Evolutionary conservation across 2,888 invertebrate species (phyloP).

Genomic region (Plusia festucae): DNA sequence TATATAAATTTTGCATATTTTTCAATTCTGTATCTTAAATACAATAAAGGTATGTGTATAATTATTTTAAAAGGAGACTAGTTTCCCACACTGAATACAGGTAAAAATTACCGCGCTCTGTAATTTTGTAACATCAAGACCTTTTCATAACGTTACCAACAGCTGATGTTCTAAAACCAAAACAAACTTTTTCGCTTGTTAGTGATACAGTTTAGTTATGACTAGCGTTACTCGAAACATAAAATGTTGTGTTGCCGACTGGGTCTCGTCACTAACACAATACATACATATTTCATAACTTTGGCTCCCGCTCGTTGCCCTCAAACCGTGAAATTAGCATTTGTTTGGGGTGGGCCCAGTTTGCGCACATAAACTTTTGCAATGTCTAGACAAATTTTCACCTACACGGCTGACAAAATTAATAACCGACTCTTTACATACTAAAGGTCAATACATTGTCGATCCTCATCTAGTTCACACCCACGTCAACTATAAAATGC

Average conservation of each 20-base stretch:
- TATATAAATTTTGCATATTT: too few relatives aligned
- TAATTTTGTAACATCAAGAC: neutral
- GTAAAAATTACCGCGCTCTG: neutral
- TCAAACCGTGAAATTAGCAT: slow-evolving; percentile 58
- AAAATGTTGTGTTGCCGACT: slow-evolving; percentile 18
- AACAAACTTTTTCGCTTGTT: slow-evolving; percentile 23
- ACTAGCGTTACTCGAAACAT: slow-evolving; percentile 10
- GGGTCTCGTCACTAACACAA: slow-evolving; percentile 35
- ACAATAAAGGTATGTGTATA: neutral
- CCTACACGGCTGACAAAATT: slow-evolving; percentile 37
- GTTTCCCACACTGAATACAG: neutral
- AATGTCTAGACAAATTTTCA: slow-evolving; percentile 36
- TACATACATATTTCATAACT: slow-evolving; percentile 47
- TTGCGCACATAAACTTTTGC: slow-evolving; percentile 41
- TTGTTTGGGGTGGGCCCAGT: slow-evolving; percentile 52
- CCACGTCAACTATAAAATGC: slow-evolving; percentile 23
- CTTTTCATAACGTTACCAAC: neutral
- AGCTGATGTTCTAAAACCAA: neutral
- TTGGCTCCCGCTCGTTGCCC: slow-evolving; percentile 32
- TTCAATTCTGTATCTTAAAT: neutral
- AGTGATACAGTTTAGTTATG: slow-evolving; percentile 18
- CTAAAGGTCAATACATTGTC: slow-evolving; percentile 30
- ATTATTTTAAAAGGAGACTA: neutral
- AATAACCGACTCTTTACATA: slow-evolving; percentile 45
- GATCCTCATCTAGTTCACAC: slow-evolving; percentile 27